phyloP scores from a whole-genome alignment of 1,140 invertebrate species.

The Batillaria attramentaria region DNA sequence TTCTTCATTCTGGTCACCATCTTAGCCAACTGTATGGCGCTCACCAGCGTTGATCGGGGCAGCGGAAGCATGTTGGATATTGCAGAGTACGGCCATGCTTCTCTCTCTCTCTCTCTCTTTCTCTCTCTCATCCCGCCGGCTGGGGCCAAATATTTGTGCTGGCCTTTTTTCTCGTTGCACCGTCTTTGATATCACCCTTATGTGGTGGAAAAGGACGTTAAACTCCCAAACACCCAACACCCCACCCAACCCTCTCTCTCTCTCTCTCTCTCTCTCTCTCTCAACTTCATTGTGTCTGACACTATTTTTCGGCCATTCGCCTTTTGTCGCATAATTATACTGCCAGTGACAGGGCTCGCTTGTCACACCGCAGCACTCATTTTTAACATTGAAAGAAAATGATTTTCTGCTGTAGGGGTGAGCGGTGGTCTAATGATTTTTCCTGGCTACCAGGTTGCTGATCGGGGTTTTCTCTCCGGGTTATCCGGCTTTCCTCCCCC shows the following conservation, averaged over 20 bases:
- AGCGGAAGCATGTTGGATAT: neutral
- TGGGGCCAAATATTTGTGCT: too few relatives aligned
- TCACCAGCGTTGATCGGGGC: slow-evolving; percentile 79
- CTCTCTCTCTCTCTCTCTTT: neutral
- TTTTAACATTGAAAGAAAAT: neutral
- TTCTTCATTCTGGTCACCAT: slow-evolving; percentile 96
- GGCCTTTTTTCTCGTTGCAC: too few relatives aligned
- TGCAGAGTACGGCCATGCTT: neutral
- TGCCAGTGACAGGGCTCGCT: neutral
- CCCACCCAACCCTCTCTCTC: neutral
- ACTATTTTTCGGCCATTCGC: too few relatives aligned
- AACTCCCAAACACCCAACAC: too few relatives aligned
- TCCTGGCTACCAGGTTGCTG: too few relatives aligned
- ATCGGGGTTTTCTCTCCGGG: too few relatives aligned
- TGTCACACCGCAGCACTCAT: neutral
- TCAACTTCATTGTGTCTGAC: neutral
- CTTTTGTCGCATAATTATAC: neutral
- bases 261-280: neutral
- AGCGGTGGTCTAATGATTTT: neutral
- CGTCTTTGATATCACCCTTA: too few relatives aligned
- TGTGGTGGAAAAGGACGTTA: too few relatives aligned
- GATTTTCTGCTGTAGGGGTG: neutral
- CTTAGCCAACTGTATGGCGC: slow-evolving; percentile 95
- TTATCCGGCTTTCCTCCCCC: too few relatives aligned
- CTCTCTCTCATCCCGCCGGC: too few relatives aligned